Conservation (phyloP, 2,888 invertebrate species). For the Gari tellinella region DNA sequence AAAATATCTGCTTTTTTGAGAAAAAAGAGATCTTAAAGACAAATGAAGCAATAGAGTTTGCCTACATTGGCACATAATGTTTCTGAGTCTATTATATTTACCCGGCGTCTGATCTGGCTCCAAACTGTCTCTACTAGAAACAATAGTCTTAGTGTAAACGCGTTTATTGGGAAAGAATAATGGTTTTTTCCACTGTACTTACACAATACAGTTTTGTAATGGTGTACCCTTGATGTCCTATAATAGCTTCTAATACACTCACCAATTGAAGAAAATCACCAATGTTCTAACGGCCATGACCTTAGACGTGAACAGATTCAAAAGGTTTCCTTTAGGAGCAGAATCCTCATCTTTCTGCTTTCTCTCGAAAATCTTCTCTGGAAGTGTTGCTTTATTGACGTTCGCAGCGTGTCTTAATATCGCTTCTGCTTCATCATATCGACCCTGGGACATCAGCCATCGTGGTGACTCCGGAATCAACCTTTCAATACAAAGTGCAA, state of each 20-base stretch:
- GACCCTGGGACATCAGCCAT: constrained; percentile 62
- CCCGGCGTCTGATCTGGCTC: too few relatives aligned
- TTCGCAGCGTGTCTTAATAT: constrained; percentile 62
- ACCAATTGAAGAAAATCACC: constrained; percentile 67
- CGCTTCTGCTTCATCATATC: constrained; percentile 59
- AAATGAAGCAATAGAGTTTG: too few relatives aligned
- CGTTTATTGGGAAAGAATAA: too few relatives aligned
- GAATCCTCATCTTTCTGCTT: constrained; percentile 17
- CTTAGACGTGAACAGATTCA: constrained; percentile 58
- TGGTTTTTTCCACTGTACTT: too few relatives aligned
- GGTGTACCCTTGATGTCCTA: too few relatives aligned
- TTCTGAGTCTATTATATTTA: too few relatives aligned
- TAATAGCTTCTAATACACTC: constrained; percentile 3
- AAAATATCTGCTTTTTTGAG: too few relatives aligned
- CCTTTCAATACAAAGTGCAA: constrained; percentile 33
- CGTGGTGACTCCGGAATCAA: constrained; percentile 68
- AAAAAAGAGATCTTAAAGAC: too few relatives aligned
- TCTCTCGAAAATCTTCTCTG: constrained; percentile 54
- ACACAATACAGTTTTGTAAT: too few relatives aligned
- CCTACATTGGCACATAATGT: too few relatives aligned
- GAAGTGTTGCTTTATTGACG: constrained; percentile 57
- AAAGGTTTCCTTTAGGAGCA: constrained; percentile 41
- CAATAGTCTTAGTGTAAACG: too few relatives aligned
- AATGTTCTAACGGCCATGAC: constrained; percentile 55
- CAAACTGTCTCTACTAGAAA: too few relatives aligned